These are phyloP conservation scores for Danio tinwini DNA, from an alignment of 2,797 vertebrate genomes.

Conservation along the genomic window DNA sequence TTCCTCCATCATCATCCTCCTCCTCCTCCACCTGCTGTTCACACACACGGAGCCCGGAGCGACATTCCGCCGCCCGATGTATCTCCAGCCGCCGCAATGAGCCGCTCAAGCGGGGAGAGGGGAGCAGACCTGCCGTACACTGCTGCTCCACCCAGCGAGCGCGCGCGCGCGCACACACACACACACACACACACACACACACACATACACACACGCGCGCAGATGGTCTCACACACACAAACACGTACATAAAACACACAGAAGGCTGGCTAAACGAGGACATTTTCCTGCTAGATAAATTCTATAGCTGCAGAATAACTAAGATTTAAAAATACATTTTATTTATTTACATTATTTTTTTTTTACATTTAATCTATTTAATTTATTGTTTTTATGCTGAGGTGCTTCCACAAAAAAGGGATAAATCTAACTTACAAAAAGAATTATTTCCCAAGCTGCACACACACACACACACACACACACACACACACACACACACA, in stretches of 20 bases:
- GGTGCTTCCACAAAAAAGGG: too few relatives aligned
- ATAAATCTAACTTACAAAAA: too few relatives aligned
- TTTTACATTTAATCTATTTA: too few relatives aligned
- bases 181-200: not conserved
- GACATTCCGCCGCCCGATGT: slow-evolving; percentile 65
- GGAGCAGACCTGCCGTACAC: slow-evolving; percentile 71
- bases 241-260: not conserved
- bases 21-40: slow-evolving; percentile 44
- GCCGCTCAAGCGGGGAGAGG: slow-evolving; percentile 61
- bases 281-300: too few relatives aligned
- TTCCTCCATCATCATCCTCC: slow-evolving; percentile 75
- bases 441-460: too few relatives aligned
- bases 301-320: too few relatives aligned
- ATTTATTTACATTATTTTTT: too few relatives aligned
- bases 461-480: too few relatives aligned
- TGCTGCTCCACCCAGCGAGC: slow-evolving; percentile 75
- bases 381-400: too few relatives aligned
- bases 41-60: slow-evolving; percentile 59
- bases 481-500: too few relatives aligned
- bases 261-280: too few relatives aligned
- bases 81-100: slow-evolving; percentile 74
- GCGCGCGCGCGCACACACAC: not conserved
- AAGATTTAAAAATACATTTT: too few relatives aligned
- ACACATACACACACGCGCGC: not conserved
- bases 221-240: not conserved